A percentile compares a stretch with the other conserved stretches of the same genome.
Evolutionary conservation across 2,888 invertebrate species (phyloP).

Genomic region (Rhamnusium bicolor): DNA sequence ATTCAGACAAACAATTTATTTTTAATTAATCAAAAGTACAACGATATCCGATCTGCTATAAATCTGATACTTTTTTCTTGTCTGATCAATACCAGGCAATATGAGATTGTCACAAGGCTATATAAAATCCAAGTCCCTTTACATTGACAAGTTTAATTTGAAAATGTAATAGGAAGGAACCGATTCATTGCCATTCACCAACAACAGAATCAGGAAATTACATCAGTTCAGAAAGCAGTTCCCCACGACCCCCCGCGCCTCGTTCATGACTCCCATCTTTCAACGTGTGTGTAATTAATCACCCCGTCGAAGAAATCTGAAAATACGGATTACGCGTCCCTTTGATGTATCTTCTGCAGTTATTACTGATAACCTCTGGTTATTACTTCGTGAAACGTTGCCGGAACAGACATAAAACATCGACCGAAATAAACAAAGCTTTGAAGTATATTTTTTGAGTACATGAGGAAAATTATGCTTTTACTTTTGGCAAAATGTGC

Average conservation of each 20-base stretch:
- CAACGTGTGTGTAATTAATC: slow-evolving; percentile 59
- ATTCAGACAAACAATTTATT: too few species aligned
- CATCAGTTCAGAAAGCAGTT: slow-evolving; percentile 55
- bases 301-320: slow-evolving; percentile 50
- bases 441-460: slow-evolving; percentile 9
- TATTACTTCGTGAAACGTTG: slow-evolving; percentile 24
- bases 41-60: neutral
- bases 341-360: slow-evolving; percentile 48
- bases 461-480: neutral
- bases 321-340: slow-evolving; percentile 45
- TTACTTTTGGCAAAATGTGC: neutral
- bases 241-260: slow-evolving; percentile 9
- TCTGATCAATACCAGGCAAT: slow-evolving; percentile 23
- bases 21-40: neutral
- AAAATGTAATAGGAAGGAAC: slow-evolving; percentile 62
- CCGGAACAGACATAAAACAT: slow-evolving; percentile 4
- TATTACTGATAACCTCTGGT: slow-evolving; percentile 47
- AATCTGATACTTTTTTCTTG: slow-evolving; percentile 2
- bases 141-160: slow-evolving; percentile 50
- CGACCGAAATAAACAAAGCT: slow-evolving; percentile 23
- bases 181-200: slow-evolving; percentile 60
- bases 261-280: neutral
- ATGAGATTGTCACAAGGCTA: slow-evolving; percentile 22
- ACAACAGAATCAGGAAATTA: slow-evolving; percentile 63
- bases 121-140: slow-evolving; percentile 5